Conservation (phyloP, 2,888 invertebrate species). For the Drosophila histrio region DNA sequence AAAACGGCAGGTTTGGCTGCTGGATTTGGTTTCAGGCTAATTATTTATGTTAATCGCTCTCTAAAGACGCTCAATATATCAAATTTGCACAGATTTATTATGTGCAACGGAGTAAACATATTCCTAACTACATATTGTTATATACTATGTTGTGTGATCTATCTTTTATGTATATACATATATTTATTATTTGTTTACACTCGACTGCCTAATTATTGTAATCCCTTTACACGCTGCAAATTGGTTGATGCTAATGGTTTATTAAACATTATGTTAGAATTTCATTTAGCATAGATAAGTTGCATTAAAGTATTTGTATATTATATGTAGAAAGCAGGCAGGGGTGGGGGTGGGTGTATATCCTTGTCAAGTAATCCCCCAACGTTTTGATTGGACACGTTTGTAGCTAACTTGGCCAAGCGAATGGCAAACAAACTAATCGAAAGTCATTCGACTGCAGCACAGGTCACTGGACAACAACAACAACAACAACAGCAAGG, state of each 20-base stretch:
- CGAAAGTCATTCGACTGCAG: slow-evolving; percentile 56
- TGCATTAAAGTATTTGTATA: not conserved
- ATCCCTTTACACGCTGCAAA: slow-evolving; percentile 21
- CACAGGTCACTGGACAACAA: slow-evolving; percentile 63
- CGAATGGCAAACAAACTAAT: slow-evolving; percentile 55
- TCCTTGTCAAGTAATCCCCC: not conserved
- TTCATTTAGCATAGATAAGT: not conserved
- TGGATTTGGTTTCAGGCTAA: slow-evolving; percentile 65
- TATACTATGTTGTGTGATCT: not conserved
- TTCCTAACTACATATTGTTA: slow-evolving; percentile 6
- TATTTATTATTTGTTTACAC: slow-evolving; percentile 51
- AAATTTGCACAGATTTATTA: slow-evolving; percentile 64
- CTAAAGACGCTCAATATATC: slow-evolving; percentile 69
- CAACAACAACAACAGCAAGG: slow-evolving; percentile 12
- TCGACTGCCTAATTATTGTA: slow-evolving; percentile 46
- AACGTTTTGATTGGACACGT: slow-evolving; percentile 45
- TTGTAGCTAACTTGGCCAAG: slow-evolving; percentile 45
- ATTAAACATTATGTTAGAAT: slow-evolving; percentile 1
- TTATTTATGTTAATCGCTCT: slow-evolving; percentile 81
- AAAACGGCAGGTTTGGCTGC: slow-evolving; percentile 49
- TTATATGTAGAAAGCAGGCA: not conserved
- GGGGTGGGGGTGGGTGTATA: not conserved
- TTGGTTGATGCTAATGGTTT: slow-evolving; percentile 28
- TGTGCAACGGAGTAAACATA: slow-evolving; percentile 28
- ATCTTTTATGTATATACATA: slow-evolving; percentile 3